These are phyloP conservation scores for Stomatorhinus ivindoensis DNA, from an alignment of 2,113 vertebrate genomes.

Conservation along the genomic window DNA sequence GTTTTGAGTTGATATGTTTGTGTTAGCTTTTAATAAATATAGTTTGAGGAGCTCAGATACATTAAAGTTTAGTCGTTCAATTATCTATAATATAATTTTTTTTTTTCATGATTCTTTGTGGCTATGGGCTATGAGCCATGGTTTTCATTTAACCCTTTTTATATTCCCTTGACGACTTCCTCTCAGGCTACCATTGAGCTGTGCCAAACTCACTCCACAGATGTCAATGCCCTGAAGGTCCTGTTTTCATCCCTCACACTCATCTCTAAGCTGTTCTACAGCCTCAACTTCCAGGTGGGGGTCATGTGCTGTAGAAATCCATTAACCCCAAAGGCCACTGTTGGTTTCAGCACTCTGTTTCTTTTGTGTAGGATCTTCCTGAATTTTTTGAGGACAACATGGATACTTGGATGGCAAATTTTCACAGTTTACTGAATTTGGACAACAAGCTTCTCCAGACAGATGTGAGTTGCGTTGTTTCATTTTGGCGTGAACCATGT, in stretches of 20 bases:
- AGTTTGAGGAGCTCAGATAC: not conserved
- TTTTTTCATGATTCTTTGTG: not conserved
- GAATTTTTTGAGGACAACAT: conserved; percentile 99
- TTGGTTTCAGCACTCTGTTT: not conserved
- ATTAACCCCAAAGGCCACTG: not conserved
- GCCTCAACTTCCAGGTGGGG: conserved; percentile 94
- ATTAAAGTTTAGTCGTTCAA: not conserved
- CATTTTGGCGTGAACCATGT: not conserved
- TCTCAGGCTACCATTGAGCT: conserved; percentile 89
- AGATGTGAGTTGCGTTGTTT: conserved; percentile 69
- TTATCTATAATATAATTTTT: not conserved
- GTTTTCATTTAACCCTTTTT: not conserved
- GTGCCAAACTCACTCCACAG: conserved; percentile 88
- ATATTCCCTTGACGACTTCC: not conserved
- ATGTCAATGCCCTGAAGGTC: conserved; percentile 84
- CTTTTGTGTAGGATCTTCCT: conserved; percentile 78
- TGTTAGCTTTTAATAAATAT: not conserved
- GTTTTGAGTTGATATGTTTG: not conserved
- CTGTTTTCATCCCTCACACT: conserved; percentile 94
- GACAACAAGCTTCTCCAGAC: conserved; percentile 98
- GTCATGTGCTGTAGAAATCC: not conserved
- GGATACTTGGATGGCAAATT: conserved; percentile 99
- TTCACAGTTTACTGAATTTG: conserved; percentile 87
- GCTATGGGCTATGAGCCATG: not conserved
- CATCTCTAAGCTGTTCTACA: conserved; percentile 96